Percentiles rank a stretch among this genome's conserved stretches.
Conservation (phyloP, 1,140 invertebrate species). For the Chironomus tepperi region DNA sequence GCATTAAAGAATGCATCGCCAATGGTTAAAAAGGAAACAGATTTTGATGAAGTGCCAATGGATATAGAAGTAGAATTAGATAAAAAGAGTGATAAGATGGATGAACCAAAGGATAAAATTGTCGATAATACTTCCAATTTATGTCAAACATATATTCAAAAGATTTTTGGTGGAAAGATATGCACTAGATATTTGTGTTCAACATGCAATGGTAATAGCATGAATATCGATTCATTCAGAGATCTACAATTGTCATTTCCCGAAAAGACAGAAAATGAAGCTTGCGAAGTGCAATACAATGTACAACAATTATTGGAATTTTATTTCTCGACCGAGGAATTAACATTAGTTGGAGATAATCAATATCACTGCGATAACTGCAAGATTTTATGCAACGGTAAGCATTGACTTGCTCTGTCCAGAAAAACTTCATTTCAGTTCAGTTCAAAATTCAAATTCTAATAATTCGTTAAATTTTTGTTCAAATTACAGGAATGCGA, state of each 20-base stretch:
- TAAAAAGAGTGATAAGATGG: background rate
- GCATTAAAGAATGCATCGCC: background rate
- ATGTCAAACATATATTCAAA: conserved; percentile 47
- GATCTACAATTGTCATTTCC: conserved; percentile 77
- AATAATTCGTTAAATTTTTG: no score
- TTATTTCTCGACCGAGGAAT: conserved; percentile 64
- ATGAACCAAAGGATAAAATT: background rate
- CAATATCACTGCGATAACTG: conserved; percentile 73
- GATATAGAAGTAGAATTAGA: background rate
- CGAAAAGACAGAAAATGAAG: conserved; percentile 42
- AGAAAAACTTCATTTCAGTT: no score
- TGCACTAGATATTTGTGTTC: conserved; percentile 62
- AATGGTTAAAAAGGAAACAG: conserved; percentile 24
- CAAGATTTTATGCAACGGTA: conserved; percentile 56
- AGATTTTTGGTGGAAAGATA: conserved; percentile 63
- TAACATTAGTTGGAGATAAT: conserved; percentile 61
- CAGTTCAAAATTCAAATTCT: no score
- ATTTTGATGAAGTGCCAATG: conserved; percentile 16
- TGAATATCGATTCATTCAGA: conserved; percentile 64
- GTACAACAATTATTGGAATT: conserved; percentile 63
- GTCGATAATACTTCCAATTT: conserved; percentile 27
- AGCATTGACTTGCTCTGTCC: no score
- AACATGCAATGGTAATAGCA: conserved; percentile 57
- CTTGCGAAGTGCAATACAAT: conserved; percentile 44
- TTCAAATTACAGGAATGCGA: conserved; percentile 44